These are phyloP conservation scores for Teleogryllus oceanicus DNA, from an alignment of 2,888 invertebrate genomes.

Conservation along the genomic window DNA sequence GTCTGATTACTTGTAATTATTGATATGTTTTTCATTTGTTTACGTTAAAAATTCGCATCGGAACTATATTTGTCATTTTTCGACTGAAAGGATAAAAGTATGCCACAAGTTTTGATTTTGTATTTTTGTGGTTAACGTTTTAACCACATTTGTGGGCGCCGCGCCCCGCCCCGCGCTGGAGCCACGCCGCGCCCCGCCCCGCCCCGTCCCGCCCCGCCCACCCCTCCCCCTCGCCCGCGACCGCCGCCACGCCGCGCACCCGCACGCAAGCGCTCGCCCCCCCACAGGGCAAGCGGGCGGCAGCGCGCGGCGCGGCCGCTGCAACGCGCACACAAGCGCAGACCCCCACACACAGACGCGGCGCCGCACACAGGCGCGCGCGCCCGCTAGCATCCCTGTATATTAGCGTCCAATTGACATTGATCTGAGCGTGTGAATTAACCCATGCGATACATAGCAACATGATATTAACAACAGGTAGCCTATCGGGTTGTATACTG, in stretches of 20 bases:
- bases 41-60: slow-evolving; percentile 22
- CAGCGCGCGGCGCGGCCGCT: slow-evolving; percentile 19
- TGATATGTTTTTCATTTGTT: slow-evolving; percentile 29
- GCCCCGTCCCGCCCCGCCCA: background rate
- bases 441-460: slow-evolving; percentile 34
- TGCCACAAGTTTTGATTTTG: slow-evolving; percentile 19
- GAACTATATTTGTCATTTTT: slow-evolving; percentile 3
- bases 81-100: slow-evolving; percentile 4
- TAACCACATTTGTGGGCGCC: slow-evolving; percentile 18
- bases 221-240: background rate
- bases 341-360: background rate
- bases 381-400: slow-evolving; percentile 31
- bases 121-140: slow-evolving; percentile 22
- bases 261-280: no score
- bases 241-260: background rate
- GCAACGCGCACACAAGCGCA: background rate
- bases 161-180: background rate
- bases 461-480: slow-evolving; percentile 35
- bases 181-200: background rate
- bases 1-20: slow-evolving; percentile 20
- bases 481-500: slow-evolving; percentile 32
- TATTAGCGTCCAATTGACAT: slow-evolving; percentile 39
- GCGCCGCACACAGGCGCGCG: slow-evolving; percentile 21
- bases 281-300: slow-evolving; percentile 3
- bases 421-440: slow-evolving; percentile 37